These are phyloP conservation scores for Denticeps clupeoides DNA, from an alignment of 2,797 vertebrate species.

Conservation along the genomic window DNA sequence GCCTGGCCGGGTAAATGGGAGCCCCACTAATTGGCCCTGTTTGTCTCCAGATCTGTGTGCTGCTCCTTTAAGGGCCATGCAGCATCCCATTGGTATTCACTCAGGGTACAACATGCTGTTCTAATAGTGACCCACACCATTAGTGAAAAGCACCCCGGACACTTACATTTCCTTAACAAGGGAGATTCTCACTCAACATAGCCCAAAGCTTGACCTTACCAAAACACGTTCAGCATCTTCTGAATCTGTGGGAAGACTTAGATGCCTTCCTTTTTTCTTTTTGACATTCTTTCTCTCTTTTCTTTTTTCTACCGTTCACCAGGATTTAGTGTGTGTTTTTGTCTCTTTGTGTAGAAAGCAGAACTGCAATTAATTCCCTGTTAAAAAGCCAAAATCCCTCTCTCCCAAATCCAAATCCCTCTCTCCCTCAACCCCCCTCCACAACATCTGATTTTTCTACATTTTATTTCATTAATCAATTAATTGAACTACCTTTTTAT, in stretches of 20 bases:
- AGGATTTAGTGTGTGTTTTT: neutral
- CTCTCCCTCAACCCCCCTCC: neutral
- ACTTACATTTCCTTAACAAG: conserved; percentile 45
- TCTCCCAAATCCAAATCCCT: conserved; percentile 27
- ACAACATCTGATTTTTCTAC: too few species aligned
- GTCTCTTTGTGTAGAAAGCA: neutral
- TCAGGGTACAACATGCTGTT: conserved; percentile 39
- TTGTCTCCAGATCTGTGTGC: conserved; percentile 44
- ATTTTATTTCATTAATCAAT: too few species aligned
- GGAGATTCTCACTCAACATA: conserved; percentile 34
- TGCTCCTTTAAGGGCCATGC: conserved; percentile 45
- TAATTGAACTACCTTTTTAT: too few species aligned
- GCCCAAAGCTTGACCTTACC: conserved; percentile 29
- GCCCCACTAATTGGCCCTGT: conserved; percentile 58
- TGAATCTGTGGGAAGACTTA: neutral
- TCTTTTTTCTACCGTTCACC: neutral
- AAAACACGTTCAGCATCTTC: conserved; percentile 16
- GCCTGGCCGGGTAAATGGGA: conserved; percentile 46
- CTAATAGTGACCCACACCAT: conserved; percentile 45
- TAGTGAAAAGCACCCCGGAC: conserved; percentile 39
- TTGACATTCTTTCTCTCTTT: neutral
- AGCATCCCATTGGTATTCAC: conserved; percentile 51
- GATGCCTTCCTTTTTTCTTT: neutral
- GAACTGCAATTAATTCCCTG: too few species aligned
- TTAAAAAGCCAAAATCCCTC: too few species aligned